phyloP scores from a whole-genome alignment of 2,888 invertebrate species.

The Brachyopa scutellaris region DNA sequence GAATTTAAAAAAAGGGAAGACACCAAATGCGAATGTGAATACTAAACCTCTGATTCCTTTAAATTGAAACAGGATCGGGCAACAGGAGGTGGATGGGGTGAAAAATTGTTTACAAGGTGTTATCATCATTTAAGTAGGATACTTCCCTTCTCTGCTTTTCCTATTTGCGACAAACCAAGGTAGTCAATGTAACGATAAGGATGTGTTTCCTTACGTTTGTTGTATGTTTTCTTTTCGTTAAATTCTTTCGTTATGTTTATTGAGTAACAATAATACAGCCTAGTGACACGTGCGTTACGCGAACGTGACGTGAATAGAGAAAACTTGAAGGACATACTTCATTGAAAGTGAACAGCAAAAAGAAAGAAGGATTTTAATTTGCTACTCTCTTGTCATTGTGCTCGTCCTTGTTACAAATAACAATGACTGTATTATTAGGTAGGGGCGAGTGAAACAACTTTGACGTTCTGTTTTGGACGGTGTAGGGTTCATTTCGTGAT shows the following conservation, averaged over 20 bases:
- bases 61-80: constrained; percentile 41
- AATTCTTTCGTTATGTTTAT: background rate
- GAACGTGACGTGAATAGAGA: constrained; percentile 49
- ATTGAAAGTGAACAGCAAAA: no score
- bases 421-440: background rate
- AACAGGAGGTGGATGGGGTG: background rate
- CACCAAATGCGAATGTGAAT: no score
- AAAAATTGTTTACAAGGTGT: constrained; percentile 29
- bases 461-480: constrained; percentile 17
- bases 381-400: background rate
- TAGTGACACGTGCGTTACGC: constrained; percentile 42
- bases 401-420: background rate
- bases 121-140: constrained; percentile 28
- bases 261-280: constrained; percentile 8
- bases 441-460: background rate
- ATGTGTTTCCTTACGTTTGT: no score
- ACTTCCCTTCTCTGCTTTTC: background rate
- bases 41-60: constrained; percentile 12
- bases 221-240: background rate
- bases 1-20: background rate
- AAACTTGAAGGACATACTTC: constrained; percentile 34
- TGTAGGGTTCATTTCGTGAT: constrained; percentile 51
- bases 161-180: constrained; percentile 10
- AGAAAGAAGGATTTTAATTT: constrained; percentile 60
- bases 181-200: background rate